Base-by-base conservation (phyloP, 2,888 invertebrate genomes). In the Sussaba pulchella region DNA sequence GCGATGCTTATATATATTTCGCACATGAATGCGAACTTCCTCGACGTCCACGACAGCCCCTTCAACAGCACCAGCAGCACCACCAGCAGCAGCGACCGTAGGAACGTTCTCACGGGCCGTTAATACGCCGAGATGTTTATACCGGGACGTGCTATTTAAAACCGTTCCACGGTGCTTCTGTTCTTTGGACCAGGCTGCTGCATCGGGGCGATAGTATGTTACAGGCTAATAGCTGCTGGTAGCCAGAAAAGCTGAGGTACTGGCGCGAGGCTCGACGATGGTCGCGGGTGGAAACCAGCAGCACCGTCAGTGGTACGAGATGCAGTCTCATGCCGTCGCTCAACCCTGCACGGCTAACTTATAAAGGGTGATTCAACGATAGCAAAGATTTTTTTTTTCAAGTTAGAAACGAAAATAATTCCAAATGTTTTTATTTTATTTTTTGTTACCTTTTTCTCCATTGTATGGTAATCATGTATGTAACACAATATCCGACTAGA, bases 21-120 rank as follows among this genome's bases (percentile, higher is more conserved):
- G 59, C 87, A 84, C 75, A 82, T 86, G 86, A 87, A 84, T 84
- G 84, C 83, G 81, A 82, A 83, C 78, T 88, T 88, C 85, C 87
- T 88, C 85, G 41, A 66, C 19, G 19, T 88, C 85, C 41, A 66
- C 19, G 19, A 47, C 14, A 10, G 52, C 24, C 31, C 45, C 19
- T 31, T 21, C 64, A 79, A 83, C 82, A 6, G 31, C 31, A 31
- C 4, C 31, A 31, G 31, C 6, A 31, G 31, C 31, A 31, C 84
- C 12, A 85, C 85, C 88, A 84, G 84, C 24, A 83, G 87, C 88
- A 82, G 84, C 82, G 82, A 88, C 85, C 87, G 72, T 73, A 72
- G 63, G 59, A 71, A 84, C 83, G 87, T 87, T 89, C 89, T 89
- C 89, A 88, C 88, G 88, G 87, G 81, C 85, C 85, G 87, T 86